Evolutionary conservation across 2,113 vertebrate genomes (phyloP), one percentile per base, ranked within the genome.

Genomic region (Stigmatopora argus): DNA sequence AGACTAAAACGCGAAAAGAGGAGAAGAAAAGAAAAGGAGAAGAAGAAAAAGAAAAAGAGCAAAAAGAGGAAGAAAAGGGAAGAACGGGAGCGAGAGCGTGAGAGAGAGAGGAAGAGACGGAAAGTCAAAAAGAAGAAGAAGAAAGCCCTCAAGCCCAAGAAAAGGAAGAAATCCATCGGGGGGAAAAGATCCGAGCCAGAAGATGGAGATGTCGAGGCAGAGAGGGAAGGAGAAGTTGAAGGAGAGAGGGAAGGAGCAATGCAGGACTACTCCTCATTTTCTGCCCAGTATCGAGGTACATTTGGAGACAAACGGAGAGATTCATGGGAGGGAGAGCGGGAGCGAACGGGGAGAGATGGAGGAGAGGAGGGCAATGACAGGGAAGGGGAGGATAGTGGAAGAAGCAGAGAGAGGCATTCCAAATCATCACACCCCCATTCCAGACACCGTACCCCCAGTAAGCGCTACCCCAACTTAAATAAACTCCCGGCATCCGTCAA

Each of bases 401-500:
- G 88, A 71, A 88, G 75, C 68, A 77, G 89, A 71, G 86, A 90
- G 53, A 86, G 86, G 62, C 82, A 74, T 10, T 72, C 85, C 57
- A 91, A 90, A 71, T 82, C 86, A 31, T 86, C 85, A 46, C 85
- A 62, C 19, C 62, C 84, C 17, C 89, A 85, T 69, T 79, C 81
- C 8, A 82, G 87, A 64, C 85, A 87, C 45, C 86, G 80, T 14
- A 68, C 84, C 8, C 73, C 85, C 8, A 86, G 62, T 78, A 92
- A 89, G 56, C 88, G 86, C 62, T 91, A 91, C 71, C 83, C 90
- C 1, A 92, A 91, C 79, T 84, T 91, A 13, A 86, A 90, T 73
- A 92, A 92, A 73, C 86, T 92, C n/a, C 91, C 91, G 1, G 82
- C 91, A 0, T 92, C 91, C 0, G 91, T 92, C 38, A 92, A 92